These are phyloP conservation scores for Phorcus lineatus DNA, from an alignment of 2,888 invertebrate genomes.

Conservation along the genomic window DNA sequence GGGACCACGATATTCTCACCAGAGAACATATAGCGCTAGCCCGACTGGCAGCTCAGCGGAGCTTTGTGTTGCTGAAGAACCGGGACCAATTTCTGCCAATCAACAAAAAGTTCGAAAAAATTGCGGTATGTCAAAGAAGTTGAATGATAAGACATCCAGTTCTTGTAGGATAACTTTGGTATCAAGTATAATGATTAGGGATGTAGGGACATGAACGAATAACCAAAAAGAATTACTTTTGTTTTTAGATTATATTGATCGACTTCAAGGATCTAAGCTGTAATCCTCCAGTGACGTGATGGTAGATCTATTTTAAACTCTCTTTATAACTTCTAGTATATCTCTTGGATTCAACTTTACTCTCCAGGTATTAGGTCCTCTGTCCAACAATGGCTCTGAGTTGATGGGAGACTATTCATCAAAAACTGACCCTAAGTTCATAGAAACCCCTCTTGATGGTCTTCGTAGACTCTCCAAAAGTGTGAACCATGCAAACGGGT, in stretches of 20 bases:
- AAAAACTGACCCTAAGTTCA: constrained; percentile 45
- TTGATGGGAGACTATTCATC: constrained; percentile 68
- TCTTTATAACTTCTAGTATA: too few relatives aligned
- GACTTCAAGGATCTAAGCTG: too few relatives aligned
- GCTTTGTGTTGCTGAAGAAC: constrained; percentile 65
- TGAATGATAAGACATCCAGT: too few relatives aligned
- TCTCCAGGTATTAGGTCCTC: constrained; percentile 67
- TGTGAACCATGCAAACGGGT: constrained; percentile 58
- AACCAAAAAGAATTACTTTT: too few relatives aligned
- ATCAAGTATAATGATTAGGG: too few relatives aligned
- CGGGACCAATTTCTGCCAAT: constrained; percentile 44
- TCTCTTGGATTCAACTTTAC: too few relatives aligned
- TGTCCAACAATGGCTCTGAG: constrained; percentile 62
- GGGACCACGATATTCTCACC: constrained; percentile 51
- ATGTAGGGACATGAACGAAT: too few relatives aligned
- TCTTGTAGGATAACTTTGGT: too few relatives aligned
- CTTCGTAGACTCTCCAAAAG: constrained; percentile 45
- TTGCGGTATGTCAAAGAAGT: constrained; percentile 40
- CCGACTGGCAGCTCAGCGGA: constrained; percentile 55
- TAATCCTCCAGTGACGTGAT: too few relatives aligned
- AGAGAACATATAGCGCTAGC: constrained; percentile 46
- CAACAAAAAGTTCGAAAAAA: constrained; percentile 38
- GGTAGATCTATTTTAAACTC: too few relatives aligned
- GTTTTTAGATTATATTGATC: too few relatives aligned
- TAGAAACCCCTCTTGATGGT: constrained; percentile 56